Evolutionary conservation across 30 jellyfish, hydroid and myxozoan species (phyloP).

Genomic region (Aurelia coerulea): DNA sequence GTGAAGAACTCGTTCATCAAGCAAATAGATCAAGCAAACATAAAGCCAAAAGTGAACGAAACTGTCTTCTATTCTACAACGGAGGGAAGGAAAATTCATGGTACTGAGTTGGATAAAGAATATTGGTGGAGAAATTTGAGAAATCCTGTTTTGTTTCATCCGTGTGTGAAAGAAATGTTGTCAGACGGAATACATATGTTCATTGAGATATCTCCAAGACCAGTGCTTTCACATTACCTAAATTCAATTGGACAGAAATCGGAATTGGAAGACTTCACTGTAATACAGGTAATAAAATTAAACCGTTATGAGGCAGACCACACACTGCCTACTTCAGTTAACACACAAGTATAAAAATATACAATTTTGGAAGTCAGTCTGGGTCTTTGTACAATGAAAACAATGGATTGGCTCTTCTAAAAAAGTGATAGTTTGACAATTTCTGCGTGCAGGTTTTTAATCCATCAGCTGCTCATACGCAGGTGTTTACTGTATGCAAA

Average conservation of each 20-base stretch:
- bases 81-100: conserved; percentile 32
- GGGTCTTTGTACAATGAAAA: too few species aligned
- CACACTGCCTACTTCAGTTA: too few species aligned
- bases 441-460: too few species aligned
- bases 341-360: too few species aligned
- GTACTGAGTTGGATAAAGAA: conserved; percentile 4
- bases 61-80: conserved; percentile 34
- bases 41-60: conserved; percentile 20
- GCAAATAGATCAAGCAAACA: conserved; percentile 5
- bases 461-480: too few species aligned
- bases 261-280: conserved; percentile 26
- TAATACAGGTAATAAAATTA: conserved; percentile 13
- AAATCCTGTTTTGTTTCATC: conserved; percentile 33
- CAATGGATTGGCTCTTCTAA: too few species aligned
- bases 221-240: conserved; percentile 40
- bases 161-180: conserved; percentile 26
- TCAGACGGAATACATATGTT: conserved; percentile 1
- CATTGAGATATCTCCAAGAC: conserved; percentile 62
- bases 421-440: too few species aligned
- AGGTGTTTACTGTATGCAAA: too few species aligned
- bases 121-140: conserved; percentile 66
- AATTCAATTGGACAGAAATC: conserved; percentile 29
- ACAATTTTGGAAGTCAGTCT: too few species aligned
- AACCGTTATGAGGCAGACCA: too few species aligned
- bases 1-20: conserved; percentile 25